A percentile compares a stretch with the other conserved stretches of the same genome.
Evolutionary conservation across 2,888 invertebrate genomes (phyloP).

Genomic region (Biston stratarius): DNA sequence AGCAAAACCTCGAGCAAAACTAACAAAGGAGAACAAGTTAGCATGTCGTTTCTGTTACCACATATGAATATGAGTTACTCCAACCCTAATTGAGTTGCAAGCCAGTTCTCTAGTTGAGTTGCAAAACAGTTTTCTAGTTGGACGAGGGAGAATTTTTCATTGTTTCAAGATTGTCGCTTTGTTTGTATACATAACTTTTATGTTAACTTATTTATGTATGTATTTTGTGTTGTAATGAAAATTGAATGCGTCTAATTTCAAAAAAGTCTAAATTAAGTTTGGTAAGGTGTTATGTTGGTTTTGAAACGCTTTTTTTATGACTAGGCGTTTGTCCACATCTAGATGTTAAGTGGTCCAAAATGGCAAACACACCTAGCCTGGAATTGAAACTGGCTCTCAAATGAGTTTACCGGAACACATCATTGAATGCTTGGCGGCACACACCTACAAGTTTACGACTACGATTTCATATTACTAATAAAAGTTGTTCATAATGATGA

Average conservation of each 20-base stretch:
- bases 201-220: background rate
- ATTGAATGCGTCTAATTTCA: background rate
- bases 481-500: no score
- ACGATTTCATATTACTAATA: no score
- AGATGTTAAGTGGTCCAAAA: no score
- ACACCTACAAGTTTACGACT: no score
- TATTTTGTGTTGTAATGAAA: constrained; percentile 2
- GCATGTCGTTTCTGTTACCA: background rate
- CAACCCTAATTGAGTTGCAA: constrained; percentile 24
- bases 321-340: no score
- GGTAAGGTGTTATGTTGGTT: no score
- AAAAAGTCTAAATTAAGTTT: no score
- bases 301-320: no score
- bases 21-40: constrained; percentile 9
- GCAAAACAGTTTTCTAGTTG: constrained; percentile 21
- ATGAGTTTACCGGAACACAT: no score
- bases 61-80: constrained; percentile 20
- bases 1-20: constrained; percentile 9
- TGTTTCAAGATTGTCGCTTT: constrained; percentile 17
- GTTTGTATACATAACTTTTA: constrained; percentile 14
- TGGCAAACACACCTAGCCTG: no score
- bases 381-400: no score
- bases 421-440: no score
- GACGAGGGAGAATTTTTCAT: constrained; percentile 14
- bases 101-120: constrained; percentile 19